phyloP scores from a whole-genome alignment of 2,797 vertebrate genomes.

The Sebastes kiyomatsui region DNA sequence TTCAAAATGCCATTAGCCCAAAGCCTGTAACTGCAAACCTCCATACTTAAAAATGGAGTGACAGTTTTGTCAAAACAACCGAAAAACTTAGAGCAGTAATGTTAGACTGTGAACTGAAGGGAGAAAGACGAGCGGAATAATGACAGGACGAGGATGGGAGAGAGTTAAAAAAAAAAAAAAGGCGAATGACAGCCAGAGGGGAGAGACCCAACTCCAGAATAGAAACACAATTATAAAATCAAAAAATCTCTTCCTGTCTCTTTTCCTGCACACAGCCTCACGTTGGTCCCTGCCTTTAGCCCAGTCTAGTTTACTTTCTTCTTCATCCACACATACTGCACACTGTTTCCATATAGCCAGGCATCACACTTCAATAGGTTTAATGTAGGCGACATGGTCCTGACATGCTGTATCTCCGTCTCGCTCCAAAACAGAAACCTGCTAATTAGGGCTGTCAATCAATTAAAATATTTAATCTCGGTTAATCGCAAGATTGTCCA shows the following conservation, averaged over 20 bases:
- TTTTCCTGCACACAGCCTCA: conserved; percentile 5
- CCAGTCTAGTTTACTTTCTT: neutral
- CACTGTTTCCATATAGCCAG: neutral
- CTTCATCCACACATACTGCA: neutral
- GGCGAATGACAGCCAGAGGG: conserved; percentile 35
- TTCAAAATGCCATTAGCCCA: conserved; percentile 27
- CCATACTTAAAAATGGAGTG: conserved; percentile 27
- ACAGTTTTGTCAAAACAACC: conserved; percentile 48
- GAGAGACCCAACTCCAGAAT: conserved; percentile 34
- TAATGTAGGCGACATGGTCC: neutral
- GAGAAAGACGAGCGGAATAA: conserved; percentile 36
- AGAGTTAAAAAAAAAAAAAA: conserved; percentile 31
- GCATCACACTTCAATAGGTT: neutral
- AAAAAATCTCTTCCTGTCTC: neutral
- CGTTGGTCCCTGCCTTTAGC: neutral
- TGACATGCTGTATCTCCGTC: neutral
- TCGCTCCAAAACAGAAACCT: neutral
- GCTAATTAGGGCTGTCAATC: neutral
- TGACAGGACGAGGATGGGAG: conserved; percentile 41
- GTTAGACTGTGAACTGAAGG: conserved; percentile 30
- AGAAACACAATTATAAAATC: conserved; percentile 34
- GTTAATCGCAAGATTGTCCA: no score
- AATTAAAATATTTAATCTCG: no score
- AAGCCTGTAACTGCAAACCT: conserved; percentile 3
- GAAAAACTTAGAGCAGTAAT: conserved; percentile 11